Evolutionary conservation across 2,113 vertebrate genomes (phyloP), one percentile per base, ranked within the genome.

Genomic region (Bombycilla garrulus): DNA sequence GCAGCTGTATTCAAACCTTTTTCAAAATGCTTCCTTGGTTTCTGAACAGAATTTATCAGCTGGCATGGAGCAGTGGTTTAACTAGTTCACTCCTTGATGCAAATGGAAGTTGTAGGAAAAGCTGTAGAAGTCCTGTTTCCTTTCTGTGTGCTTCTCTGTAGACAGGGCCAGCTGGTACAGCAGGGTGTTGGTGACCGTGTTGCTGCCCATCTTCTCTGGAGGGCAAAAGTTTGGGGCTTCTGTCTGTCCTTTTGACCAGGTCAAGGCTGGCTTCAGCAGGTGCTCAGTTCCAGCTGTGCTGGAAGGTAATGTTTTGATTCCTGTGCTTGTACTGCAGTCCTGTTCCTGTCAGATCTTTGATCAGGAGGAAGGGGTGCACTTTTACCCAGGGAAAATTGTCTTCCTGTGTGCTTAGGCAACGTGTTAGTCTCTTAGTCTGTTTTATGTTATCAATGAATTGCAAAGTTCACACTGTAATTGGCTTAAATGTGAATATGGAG

Each of bases 1-100:
- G 71, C 90, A 88, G n/a, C 74, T 90, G 50, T 73, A 65, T 70
- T 82, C 45, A 94, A 81, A 77, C 89, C 44, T 88, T 88, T 80
- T 73, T 44, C 66, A 57, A 91, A 95, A 56, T 81, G 72, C 81
- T 91, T 78, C 36, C 88, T 83, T 74, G 31, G 29, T 90, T 93
- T 74, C 67, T 83, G 83, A 67, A 71, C 28, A 48, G 72, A 89
- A 71, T 89, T 81, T 71, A 57, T 81, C 53, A 74, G 48, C 56
- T 48, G 42, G 29, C 24, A 17, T 0, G 15, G 61, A 60, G n/a
- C 53, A 72, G 42, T 65, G 53, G 48, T 82, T 92, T 87, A 94
- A 85, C 87, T 74, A 29, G 33, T 76, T 90, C 84, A 48, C 22
- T 66, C 50, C 73, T 79, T n/a, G 53, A 11, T 62, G 50, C 24